Base-by-base conservation (phyloP, 2,797 vertebrate species). In the Poecile montanus region DNA sequence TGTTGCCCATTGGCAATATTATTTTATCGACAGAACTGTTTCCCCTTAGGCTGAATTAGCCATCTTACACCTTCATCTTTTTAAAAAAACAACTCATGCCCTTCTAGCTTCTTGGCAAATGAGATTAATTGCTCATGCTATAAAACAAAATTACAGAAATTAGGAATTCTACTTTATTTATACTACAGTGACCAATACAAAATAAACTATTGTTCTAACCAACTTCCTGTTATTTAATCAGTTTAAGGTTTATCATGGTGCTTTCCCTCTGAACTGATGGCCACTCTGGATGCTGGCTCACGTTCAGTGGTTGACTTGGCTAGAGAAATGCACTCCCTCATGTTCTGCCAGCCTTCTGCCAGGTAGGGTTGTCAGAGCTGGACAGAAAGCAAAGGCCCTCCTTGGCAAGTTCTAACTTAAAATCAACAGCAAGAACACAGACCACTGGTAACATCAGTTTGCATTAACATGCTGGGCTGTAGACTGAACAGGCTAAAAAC, bases 301-400 rank as follows among this genome's bases (percentile, higher is more conserved):
- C 0, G 0, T 20, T 63, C 29, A 47, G 73, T 5, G 26, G 50
- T 51, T 68, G 60, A 42, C 50, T 56, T 1, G 0, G 22, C 45
- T 45, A 40, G 48, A 44, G 62, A 1, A 27, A 57, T 27, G 15
- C 21, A n/a, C 5, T 14, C 75, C 32, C 13, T 10, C 0, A 13
- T 1, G 16, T 17, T 27, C 38, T 47, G 29, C 47, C 27, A 38
- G 7, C 44, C 19, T 57, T 45, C 56, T 56, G 40, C 56, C 62
- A 62, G 25, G 10, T 2, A 36, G 13, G 20, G n/a, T 0, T 75
- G 63, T 15, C 26, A 17, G n/a, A n/a, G 48, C 53, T 22, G 29
- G 23, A 32, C 6, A 58, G 13, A 65, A 86, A 84, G 25, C 50
- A 30, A 88, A 90, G 29, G 23, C 27, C 13, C 36, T 53, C 60